phyloP scores from a whole-genome alignment of 2,888 invertebrate species.

The Leucoptera coffeella region DNA sequence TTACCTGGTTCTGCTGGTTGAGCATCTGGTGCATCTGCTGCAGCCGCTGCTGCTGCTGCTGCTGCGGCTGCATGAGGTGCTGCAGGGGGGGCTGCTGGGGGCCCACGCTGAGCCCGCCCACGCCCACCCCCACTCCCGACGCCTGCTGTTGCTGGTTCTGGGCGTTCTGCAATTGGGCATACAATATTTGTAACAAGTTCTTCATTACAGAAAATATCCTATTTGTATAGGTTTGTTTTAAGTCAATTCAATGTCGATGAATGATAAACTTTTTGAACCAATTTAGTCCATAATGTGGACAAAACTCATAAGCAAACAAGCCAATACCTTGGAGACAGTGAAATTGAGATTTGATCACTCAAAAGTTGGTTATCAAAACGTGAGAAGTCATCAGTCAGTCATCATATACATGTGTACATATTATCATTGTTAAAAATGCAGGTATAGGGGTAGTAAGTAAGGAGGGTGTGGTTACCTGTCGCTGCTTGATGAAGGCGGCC shows the following conservation, averaged over 20 bases:
- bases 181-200: no score
- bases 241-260: no score
- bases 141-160: constrained; percentile 34
- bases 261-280: no score
- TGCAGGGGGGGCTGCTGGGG: constrained; percentile 35
- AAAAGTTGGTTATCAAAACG: no score
- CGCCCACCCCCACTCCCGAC: constrained; percentile 19
- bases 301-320: neutral
- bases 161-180: constrained; percentile 27
- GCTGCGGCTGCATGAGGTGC: constrained; percentile 56
- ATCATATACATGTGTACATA: no score
- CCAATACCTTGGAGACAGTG: no score
- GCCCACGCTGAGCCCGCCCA: constrained; percentile 7
- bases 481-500: constrained; percentile 90
- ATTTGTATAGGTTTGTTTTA: no score
- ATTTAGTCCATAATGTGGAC: neutral
- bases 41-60: constrained; percentile 52
- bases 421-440: constrained; percentile 17
- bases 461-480: no score
- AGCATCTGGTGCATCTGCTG: constrained; percentile 53
- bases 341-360: no score
- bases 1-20: constrained; percentile 52
- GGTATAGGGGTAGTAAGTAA: constrained; percentile 6
- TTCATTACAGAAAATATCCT: no score
- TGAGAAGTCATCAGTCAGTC: no score